Evolutionary conservation across 1,140 invertebrate species (phyloP).

Genomic region (Saxidomus purpurata): DNA sequence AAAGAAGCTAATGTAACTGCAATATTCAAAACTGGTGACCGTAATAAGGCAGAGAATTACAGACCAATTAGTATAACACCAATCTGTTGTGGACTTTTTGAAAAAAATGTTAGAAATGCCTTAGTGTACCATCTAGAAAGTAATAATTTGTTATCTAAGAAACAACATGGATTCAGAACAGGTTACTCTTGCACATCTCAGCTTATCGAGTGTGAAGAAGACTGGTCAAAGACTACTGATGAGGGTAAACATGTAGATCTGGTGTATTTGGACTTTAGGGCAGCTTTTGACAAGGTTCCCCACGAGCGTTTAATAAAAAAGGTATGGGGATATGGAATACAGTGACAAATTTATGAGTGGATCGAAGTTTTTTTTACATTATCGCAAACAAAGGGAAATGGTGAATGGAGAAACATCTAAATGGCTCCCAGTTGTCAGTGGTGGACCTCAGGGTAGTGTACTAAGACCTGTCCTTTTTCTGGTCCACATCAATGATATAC

Average conservation of each 20-base stretch:
- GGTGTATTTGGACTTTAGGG: slow-evolving; percentile 7
- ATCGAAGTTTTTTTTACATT: slow-evolving; percentile 58
- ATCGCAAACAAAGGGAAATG: slow-evolving; percentile 60
- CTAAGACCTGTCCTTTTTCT: slow-evolving; percentile 64
- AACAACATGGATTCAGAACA: slow-evolving; percentile 19
- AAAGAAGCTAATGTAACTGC: neutral
- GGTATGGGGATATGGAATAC: neutral
- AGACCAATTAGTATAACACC: neutral
- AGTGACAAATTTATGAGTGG: slow-evolving; percentile 30
- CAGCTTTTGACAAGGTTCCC: neutral
- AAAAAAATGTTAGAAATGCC: neutral
- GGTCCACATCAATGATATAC: slow-evolving; percentile 73
- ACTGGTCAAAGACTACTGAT: neutral
- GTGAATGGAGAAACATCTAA: slow-evolving; percentile 51
- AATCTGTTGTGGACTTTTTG: neutral
- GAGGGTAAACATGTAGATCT: neutral
- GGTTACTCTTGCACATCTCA: neutral
- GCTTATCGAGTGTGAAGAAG: neutral
- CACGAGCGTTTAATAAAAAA: neutral
- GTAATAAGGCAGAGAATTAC: neutral
- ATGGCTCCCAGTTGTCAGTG: slow-evolving; percentile 10
- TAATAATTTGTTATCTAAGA: neutral
- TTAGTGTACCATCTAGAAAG: neutral
- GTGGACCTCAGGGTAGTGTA: slow-evolving; percentile 55
- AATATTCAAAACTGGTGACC: neutral